Evolutionary conservation across 2,113 vertebrate genomes (phyloP), one percentile per base, ranked within the genome.

Genomic region (Potamarius usumacintae): DNA sequence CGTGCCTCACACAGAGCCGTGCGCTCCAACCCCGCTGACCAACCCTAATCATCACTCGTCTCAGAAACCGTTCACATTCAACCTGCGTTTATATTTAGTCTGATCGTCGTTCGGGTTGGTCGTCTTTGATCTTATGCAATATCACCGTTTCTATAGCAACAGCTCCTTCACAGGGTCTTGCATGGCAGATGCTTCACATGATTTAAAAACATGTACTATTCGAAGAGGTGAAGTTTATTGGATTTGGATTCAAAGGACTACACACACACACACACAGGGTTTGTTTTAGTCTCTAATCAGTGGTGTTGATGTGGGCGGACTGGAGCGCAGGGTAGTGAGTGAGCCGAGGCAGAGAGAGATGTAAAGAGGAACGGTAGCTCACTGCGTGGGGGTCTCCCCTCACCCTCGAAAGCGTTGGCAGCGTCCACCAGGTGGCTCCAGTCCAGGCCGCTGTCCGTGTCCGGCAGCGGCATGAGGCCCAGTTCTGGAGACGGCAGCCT

Each of bases 351-450:
- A 63, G 2, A 82, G 42, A 78, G 82, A 15, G 10, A 60, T 5
- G 69, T 48, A 67, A 18, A n/a, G 22, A 63, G 20, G 72, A 85
- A 84, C 1, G 57, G 58, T 55, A 48, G 50, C 89, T 91, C 84
- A 90, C 89, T 89, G 85, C 83, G 88, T 91, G 82, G 94, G 90
- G 91, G 91, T 93, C 89, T 91, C 84, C 82, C 93, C 92, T 96
- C 94, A 96, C 96, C 97, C 92, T 99, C 98, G 91, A 98, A 99
- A 85, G 97, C 97, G 91, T 96, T 99, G 94, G 98, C 98, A 87
- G 97, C 98, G 52, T 99, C 98, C 89, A 99, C 98, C 90, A 99
- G 93, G 92, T 98, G 97, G 67, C 97, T 98, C 98, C 98, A 99
- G 78, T 99, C 98, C 52, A 99, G 92, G 53, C 95, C 93, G 52